These are phyloP conservation scores for Tachyglossus aculeatus DNA, from an alignment of 2,797 vertebrate species.

Conservation along the genomic window DNA sequence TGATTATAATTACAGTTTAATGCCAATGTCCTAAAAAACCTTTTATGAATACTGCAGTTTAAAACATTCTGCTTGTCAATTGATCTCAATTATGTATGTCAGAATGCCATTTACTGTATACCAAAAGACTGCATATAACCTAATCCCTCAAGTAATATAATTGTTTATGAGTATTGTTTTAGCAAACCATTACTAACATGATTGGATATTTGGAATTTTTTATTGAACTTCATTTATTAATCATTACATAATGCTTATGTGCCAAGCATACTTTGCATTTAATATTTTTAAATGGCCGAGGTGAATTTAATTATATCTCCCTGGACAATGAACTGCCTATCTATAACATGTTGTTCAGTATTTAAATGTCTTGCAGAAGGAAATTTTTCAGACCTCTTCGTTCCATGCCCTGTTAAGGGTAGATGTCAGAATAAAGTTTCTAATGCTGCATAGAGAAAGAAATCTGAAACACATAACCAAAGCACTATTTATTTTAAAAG, in stretches of 20 bases:
- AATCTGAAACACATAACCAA: conserved; percentile 22
- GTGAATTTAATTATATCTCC: conserved; percentile 22
- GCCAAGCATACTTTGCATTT: conserved; percentile 25
- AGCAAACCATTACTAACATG: conserved; percentile 27
- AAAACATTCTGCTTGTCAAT: not conserved
- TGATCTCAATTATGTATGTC: conserved; percentile 1
- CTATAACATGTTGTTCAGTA: not conserved
- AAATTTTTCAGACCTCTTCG: not conserved
- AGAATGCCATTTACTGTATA: conserved; percentile 9
- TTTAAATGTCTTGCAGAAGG: not conserved
- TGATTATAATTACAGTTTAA: not conserved
- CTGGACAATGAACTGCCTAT: not conserved
- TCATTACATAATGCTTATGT: conserved; percentile 19
- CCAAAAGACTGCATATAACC: not conserved
- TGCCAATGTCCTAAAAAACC: conserved; percentile 8
- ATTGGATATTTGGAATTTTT: conserved; percentile 37
- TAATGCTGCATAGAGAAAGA: not conserved
- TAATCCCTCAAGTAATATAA: conserved; percentile 8
- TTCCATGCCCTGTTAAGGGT: conserved; percentile 5
- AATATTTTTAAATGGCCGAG: conserved; percentile 37
- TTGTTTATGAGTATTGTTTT: conserved; percentile 6
- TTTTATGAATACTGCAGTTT: conserved; percentile 2
- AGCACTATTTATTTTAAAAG: conserved; percentile 41
- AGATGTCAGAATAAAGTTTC: conserved; percentile 27
- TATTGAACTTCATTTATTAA: conserved; percentile 38